Percentiles rank a stretch among this genome's conserved stretches.
These are phyloP conservation scores for Dryomyza anilis DNA, from an alignment of 2,888 invertebrate species.

Conservation along the genomic window DNA sequence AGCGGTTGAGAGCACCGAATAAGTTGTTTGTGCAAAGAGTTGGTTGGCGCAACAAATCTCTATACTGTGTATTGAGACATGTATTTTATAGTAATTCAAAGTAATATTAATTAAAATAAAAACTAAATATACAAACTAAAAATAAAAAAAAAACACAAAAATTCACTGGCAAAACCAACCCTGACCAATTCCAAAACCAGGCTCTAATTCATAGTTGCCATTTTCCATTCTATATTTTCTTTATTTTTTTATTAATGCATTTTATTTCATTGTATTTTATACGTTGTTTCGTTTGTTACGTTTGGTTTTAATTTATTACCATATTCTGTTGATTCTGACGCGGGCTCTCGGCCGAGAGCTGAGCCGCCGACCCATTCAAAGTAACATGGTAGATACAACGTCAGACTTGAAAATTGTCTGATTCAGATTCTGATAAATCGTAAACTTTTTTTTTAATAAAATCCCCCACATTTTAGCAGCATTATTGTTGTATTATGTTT, in stretches of 20 bases:
- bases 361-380: too few relatives aligned
- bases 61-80: too few relatives aligned
- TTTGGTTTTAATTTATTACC: slow-evolving; percentile 54
- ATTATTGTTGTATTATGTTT: slow-evolving; percentile 27
- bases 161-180: too few relatives aligned
- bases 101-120: too few relatives aligned
- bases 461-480: slow-evolving; percentile 29
- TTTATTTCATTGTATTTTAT: slow-evolving; percentile 9
- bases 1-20: too few relatives aligned
- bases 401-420: slow-evolving; percentile 16
- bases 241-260: slow-evolving; percentile 25
- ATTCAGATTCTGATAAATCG: slow-evolving; percentile 28
- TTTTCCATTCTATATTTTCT: neutral
- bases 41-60: too few relatives aligned
- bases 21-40: too few relatives aligned
- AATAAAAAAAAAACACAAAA: too few relatives aligned
- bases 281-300: slow-evolving; percentile 38
- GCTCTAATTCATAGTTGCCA: neutral
- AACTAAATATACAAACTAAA: too few relatives aligned
- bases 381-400: neutral
- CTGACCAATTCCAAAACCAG: neutral
- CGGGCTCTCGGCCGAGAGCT: slow-evolving; percentile 44
- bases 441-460: slow-evolving; percentile 21
- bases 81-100: too few relatives aligned
- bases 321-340: slow-evolving; percentile 51